phyloP scores from a whole-genome alignment of 1,140 invertebrate genomes.

The Drosophila simulans region DNA sequence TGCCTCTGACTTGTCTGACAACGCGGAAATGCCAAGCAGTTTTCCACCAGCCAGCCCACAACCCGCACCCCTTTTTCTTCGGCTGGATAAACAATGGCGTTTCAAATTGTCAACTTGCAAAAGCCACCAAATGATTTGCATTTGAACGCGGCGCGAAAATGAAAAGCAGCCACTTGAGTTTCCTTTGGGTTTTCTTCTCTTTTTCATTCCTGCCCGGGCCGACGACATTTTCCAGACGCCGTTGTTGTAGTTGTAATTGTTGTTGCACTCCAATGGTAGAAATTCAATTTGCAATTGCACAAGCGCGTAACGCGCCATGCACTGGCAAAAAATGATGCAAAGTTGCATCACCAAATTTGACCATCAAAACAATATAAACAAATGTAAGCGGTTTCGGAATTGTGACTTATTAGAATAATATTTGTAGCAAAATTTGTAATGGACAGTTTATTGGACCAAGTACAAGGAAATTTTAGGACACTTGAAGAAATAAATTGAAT shows the following conservation, averaged over 20 bases:
- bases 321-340: background rate
- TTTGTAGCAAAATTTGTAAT: no score
- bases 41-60: conserved; percentile 9
- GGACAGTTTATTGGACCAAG: no score
- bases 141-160: conserved; percentile 79
- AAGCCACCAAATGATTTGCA: conserved; percentile 81
- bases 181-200: conserved; percentile 59
- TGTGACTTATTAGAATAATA: no score
- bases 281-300: conserved; percentile 82
- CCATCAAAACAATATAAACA: no score
- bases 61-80: background rate
- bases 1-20: conserved; percentile 61
- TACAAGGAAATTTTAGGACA: no score
- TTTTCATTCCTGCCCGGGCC: conserved; percentile 24
- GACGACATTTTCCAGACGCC: conserved; percentile 76
- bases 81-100: conserved; percentile 66
- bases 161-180: conserved; percentile 76
- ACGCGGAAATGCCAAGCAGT: conserved; percentile 75
- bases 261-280: conserved; percentile 48
- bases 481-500: no score
- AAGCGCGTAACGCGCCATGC: conserved; percentile 67
- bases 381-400: no score
- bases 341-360: no score
- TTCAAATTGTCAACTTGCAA: conserved; percentile 80
- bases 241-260: conserved; percentile 13